Evolutionary conservation across 1,140 invertebrate species (phyloP), one percentile per base, ranked within the genome.

Genomic region (Teleopsis dalmanni): DNA sequence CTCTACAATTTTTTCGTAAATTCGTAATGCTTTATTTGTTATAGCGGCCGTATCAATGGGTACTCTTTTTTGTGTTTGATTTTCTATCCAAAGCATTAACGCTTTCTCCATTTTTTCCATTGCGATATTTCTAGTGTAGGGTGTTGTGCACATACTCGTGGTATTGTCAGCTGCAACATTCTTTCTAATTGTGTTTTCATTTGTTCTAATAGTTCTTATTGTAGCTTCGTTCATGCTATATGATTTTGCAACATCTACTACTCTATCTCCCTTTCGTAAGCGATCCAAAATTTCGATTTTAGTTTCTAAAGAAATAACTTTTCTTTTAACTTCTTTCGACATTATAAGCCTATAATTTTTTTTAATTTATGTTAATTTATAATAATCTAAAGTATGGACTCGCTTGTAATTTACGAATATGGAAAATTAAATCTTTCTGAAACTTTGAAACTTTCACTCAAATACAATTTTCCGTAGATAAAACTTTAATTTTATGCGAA

Each of bases 121-220:
- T 3, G 25, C 34, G 22, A 27, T 16, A 38, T 46, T 14, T 1
- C 44, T 34, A 10, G n/a, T 46, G 18, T 35, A 33, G 5, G 34
- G 38, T 11, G 46, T 13, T 26, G 46, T 19, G 8, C 31, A 29
- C 9, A 14, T 27, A 47, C 46, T 47, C 31, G 11, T 13, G 25
- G 8, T 16, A 5, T 13, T 47, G 18, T 35, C 46, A 38, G n/a
- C 25, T 19, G n/a, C 3, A 13, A 47, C 46, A 7, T 22, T 10
- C 31, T 14, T 26, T 47, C 46, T 26, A 18, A 47, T 47, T 27
- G 46, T 13, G 4, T n/a, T 27, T 27, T 47, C 35, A n/a, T 38
- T 47, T 47, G 14, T 47, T 23, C 31, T 47, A 18, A 47, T 47
- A 7, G 46, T 47, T 47, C 34, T 26, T 38, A 47, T 22, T 7